Percentiles rank a stretch among this genome's conserved stretches.
Evolutionary conservation across 2,113 vertebrate species (phyloP).

Genomic region (Gorsachius goisagi): DNA sequence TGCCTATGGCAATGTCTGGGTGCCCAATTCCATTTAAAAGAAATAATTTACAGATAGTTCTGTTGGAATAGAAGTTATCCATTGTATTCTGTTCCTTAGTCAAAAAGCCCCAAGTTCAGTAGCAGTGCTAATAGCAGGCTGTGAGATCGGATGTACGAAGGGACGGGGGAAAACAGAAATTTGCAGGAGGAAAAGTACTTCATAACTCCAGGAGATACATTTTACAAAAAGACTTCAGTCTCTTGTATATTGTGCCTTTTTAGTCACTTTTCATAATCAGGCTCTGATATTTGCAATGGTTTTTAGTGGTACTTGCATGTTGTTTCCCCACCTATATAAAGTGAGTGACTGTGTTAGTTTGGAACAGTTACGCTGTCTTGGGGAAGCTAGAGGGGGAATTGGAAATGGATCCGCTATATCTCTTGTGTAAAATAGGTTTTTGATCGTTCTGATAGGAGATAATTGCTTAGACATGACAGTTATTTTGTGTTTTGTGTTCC

Average conservation of each 20-base stretch:
- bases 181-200: neutral
- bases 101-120: neutral
- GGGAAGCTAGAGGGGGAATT: slow-evolving; percentile 4
- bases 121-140: neutral
- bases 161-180: neutral
- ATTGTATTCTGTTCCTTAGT: neutral
- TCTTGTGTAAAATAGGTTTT: slow-evolving; percentile 43
- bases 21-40: neutral
- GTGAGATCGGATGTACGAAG: neutral
- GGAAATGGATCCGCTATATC: slow-evolving; percentile 9
- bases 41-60: neutral
- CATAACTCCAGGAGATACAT: neutral
- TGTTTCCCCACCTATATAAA: neutral
- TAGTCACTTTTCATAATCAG: neutral
- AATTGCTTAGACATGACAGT: slow-evolving; percentile 55
- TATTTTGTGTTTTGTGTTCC: slow-evolving; percentile 52
- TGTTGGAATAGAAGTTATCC: neutral
- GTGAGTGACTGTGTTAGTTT: neutral
- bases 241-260: neutral
- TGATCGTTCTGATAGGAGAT: slow-evolving; percentile 36
- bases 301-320: neutral
- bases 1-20: neutral
- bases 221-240: neutral
- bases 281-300: neutral
- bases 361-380: slow-evolving; percentile 2